phyloP scores from a whole-genome alignment of 2,888 invertebrate genomes.

The Pasiphila rectangulata region DNA sequence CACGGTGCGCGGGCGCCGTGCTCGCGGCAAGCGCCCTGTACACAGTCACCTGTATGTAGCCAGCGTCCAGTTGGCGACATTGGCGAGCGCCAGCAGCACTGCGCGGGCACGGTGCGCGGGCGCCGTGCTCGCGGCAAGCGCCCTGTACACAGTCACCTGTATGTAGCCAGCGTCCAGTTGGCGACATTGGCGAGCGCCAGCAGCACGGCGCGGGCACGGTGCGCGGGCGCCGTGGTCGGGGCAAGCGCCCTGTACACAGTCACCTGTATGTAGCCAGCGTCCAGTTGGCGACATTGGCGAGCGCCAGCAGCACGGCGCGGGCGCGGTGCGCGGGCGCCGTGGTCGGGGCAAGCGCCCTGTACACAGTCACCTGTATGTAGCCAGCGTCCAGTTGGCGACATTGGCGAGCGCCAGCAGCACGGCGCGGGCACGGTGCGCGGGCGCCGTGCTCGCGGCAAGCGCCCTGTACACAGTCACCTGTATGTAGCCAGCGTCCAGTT shows the following conservation, averaged over 20 bases:
- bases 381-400: conserved; percentile 30
- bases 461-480: too few species aligned
- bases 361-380: conserved; percentile 62
- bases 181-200: conserved; percentile 79
- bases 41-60: conserved; percentile 60
- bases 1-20: conserved; percentile 74
- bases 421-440: conserved; percentile 80
- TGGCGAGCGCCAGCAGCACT: conserved; percentile 81
- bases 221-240: too few species aligned
- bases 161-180: conserved; percentile 29
- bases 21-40: too few species aligned
- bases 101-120: conserved; percentile 80
- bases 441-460: conserved; percentile 57
- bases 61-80: conserved; percentile 43
- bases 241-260: too few species aligned
- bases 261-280: conserved; percentile 52
- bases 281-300: conserved; percentile 72
- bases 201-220: conserved; percentile 79
- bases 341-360: too few species aligned
- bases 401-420: conserved; percentile 82
- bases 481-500: conserved; percentile 30
- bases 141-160: too few species aligned
- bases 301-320: conserved; percentile 79
- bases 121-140: conserved; percentile 50
- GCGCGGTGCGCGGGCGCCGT: too few species aligned